phyloP scores from a whole-genome alignment of 2,113 vertebrate genomes.

The Synchiropus splendidus region DNA sequence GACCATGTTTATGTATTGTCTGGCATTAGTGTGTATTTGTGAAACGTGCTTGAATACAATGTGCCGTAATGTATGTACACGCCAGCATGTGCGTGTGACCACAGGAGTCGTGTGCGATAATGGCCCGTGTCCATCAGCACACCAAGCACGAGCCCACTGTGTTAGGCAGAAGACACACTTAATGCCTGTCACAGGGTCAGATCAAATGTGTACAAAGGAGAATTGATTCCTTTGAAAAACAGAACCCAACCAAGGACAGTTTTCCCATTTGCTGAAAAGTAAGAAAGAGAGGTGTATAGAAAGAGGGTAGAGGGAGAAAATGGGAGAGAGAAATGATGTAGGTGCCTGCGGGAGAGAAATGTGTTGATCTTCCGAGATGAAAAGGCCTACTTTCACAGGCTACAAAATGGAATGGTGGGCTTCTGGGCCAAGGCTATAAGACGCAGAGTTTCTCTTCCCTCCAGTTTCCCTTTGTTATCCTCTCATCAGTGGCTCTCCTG shows the following conservation, averaged over 20 bases:
- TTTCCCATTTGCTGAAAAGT: constrained; percentile 59
- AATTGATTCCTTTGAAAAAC: constrained; percentile 74
- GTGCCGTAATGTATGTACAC: constrained; percentile 1
- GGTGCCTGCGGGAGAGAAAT: constrained; percentile 44
- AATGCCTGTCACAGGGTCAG: constrained; percentile 74
- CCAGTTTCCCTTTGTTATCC: constrained; percentile 37
- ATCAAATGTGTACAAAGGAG: constrained; percentile 82
- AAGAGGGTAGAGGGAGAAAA: constrained; percentile 56
- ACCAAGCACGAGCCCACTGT: constrained; percentile 42
- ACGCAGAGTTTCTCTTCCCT: neutral
- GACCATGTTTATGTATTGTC: constrained; percentile 48
- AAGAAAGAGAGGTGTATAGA: constrained; percentile 71
- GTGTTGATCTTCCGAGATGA: constrained; percentile 64
- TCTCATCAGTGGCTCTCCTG: constrained; percentile 43
- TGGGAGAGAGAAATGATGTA: constrained; percentile 58
- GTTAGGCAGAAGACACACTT: constrained; percentile 70
- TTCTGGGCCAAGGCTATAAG: constrained; percentile 37
- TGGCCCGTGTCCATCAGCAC: constrained; percentile 50
- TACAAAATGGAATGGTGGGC: constrained; percentile 63
- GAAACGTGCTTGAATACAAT: too few relatives aligned
- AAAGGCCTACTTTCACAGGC: too few relatives aligned
- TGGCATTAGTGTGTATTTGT: constrained; percentile 15
- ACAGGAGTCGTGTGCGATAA: constrained; percentile 35
- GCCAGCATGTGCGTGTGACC: constrained; percentile 2
- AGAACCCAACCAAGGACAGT: constrained; percentile 69